These are phyloP conservation scores for Amphiura filiformis DNA, from an alignment of 35 echinoderm and acorn worm species.

Conservation along the genomic window DNA sequence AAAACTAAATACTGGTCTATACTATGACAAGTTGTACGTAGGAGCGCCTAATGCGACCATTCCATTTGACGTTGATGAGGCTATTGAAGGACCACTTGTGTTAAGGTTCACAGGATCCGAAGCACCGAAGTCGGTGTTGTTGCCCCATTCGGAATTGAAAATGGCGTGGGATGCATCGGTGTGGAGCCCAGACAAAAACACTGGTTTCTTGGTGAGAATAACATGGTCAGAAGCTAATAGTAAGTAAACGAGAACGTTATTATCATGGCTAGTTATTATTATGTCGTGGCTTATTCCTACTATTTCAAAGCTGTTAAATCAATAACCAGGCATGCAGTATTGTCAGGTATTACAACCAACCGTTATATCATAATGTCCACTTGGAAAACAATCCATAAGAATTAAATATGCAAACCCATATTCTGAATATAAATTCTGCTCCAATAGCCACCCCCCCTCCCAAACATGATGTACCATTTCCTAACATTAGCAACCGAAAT, in stretches of 20 bases:
- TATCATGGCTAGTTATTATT: not conserved
- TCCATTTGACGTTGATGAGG: not conserved
- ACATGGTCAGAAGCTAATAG: too few species aligned
- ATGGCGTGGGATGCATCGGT: not conserved
- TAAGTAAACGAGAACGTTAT: not conserved
- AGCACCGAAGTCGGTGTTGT: not conserved
- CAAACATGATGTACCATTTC: too few species aligned
- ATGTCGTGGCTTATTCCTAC: not conserved
- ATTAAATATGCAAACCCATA: too few species aligned
- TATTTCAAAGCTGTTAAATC: not conserved
- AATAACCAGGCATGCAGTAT: too few species aligned
- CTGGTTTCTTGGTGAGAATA: too few species aligned
- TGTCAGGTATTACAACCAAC: too few species aligned
- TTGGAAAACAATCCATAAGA: not conserved
- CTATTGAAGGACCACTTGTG: not conserved
- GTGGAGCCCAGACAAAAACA: not conserved
- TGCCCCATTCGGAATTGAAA: not conserved
- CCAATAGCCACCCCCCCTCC: too few species aligned
- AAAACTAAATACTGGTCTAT: not conserved
- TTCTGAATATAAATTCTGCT: too few species aligned
- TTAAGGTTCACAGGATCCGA: not conserved
- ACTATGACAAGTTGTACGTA: not conserved
- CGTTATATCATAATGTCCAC: not conserved
- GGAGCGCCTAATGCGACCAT: not conserved
- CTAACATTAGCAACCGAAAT: too few species aligned